Evolutionary conservation across 2,888 invertebrate species (phyloP).

Genomic region (Hypselothyrea guttata): DNA sequence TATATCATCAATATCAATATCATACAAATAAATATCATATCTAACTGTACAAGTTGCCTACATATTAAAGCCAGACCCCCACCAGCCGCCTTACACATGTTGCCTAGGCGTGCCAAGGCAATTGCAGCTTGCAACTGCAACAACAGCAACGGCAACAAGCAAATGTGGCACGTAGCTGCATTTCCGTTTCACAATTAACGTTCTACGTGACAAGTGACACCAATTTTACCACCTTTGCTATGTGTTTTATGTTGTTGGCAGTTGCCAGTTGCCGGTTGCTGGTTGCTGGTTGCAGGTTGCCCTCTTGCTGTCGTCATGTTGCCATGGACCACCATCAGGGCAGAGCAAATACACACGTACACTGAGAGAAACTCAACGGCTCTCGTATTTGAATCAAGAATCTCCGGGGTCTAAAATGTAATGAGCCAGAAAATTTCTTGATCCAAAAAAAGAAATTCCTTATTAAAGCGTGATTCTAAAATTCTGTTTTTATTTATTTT

Average conservation of each 20-base stretch:
- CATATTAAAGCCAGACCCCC: too few relatives aligned
- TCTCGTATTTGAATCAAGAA: too few relatives aligned
- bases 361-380: too few relatives aligned
- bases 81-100: too few relatives aligned
- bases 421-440: too few relatives aligned
- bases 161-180: constrained; percentile 55
- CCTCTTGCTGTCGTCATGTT: constrained; percentile 13
- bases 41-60: too few relatives aligned
- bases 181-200: constrained; percentile 78
- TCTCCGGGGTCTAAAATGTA: too few relatives aligned
- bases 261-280: constrained; percentile 30
- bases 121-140: constrained; percentile 14
- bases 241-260: constrained; percentile 60
- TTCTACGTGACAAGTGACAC: constrained; percentile 80
- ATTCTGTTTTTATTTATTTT: too few relatives aligned
- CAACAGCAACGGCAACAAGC: constrained; percentile 27
- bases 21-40: too few relatives aligned
- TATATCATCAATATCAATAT: too few relatives aligned
- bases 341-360: constrained; percentile 22
- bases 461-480: too few relatives aligned
- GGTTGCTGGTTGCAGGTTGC: constrained; percentile 8
- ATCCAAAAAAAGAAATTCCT: too few relatives aligned
- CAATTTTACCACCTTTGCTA: constrained; percentile 78
- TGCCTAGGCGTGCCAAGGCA: constrained; percentile 62
- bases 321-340: constrained; percentile 64